These are phyloP conservation scores for Irena cyanogastra DNA, from an alignment of 2,113 vertebrate species.

Conservation along the genomic window DNA sequence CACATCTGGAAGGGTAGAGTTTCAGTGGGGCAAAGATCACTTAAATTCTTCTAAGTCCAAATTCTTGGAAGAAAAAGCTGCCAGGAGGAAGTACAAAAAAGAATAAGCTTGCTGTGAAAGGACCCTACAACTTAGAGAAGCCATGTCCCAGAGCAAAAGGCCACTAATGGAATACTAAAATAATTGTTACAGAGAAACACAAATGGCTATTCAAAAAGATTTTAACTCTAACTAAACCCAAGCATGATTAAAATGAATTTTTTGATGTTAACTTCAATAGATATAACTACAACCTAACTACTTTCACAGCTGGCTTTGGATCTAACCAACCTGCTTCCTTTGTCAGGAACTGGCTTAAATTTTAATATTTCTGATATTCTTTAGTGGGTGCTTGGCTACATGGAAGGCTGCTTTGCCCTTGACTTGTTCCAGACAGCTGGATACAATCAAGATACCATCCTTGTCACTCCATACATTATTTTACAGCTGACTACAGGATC, in stretches of 20 bases:
- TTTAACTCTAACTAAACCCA: background rate
- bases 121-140: background rate
- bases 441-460: conserved; percentile 75
- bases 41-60: background rate
- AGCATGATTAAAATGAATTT: background rate
- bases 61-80: background rate
- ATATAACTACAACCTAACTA: background rate
- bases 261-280: background rate
- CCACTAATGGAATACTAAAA: background rate
- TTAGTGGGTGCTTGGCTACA: conserved; percentile 31
- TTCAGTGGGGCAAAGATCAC: background rate
- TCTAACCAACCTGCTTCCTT: background rate
- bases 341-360: background rate
- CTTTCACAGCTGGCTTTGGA: conserved; percentile 19
- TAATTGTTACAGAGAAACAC: background rate
- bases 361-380: conserved; percentile 40
- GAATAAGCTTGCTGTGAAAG: background rate
- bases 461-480: conserved; percentile 76
- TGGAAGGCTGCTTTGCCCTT: conserved; percentile 46
- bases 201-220: background rate
- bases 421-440: conserved; percentile 73
- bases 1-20: background rate
- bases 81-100: background rate
- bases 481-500: conserved; percentile 69
- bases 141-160: background rate